Conservation (phyloP, 2,888 invertebrate species). For the Choristoneura rosaceana region DNA sequence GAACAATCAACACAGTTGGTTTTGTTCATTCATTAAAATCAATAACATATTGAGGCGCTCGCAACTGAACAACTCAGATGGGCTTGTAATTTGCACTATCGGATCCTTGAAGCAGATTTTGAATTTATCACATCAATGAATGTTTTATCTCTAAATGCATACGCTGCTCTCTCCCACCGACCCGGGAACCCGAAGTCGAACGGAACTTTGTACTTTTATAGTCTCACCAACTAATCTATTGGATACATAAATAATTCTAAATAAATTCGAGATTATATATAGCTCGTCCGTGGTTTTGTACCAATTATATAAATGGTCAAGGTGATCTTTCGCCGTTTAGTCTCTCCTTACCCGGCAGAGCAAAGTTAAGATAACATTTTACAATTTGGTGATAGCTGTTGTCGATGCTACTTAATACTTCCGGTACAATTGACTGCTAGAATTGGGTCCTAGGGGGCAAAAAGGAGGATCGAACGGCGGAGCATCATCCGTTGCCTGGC, state of each 20-base stretch:
- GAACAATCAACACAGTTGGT: slow-evolving; percentile 57
- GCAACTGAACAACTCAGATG: slow-evolving; percentile 19
- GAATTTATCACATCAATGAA: slow-evolving; percentile 18
- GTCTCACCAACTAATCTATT: slow-evolving; percentile 60
- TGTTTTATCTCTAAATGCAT: slow-evolving; percentile 3
- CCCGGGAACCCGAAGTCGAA: slow-evolving; percentile 9
- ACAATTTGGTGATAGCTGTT: neutral
- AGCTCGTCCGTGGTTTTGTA: slow-evolving; percentile 50
- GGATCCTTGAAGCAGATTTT: slow-evolving; percentile 5
- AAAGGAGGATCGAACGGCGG: neutral
- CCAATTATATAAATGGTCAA: slow-evolving; percentile 41
- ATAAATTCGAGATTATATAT: slow-evolving; percentile 63
- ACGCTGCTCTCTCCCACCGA: slow-evolving; percentile 10
- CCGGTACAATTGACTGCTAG: too few species aligned
- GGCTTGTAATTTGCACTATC: slow-evolving; percentile 20
- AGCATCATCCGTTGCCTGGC: neutral
- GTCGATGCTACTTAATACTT: too few species aligned
- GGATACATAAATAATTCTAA: slow-evolving; percentile 68
- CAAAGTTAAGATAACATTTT: neutral
- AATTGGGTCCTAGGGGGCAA: neutral
- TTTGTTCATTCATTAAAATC: slow-evolving; percentile 46
- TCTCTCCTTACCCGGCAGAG: neutral
- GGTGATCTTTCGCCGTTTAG: neutral
- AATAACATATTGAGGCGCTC: slow-evolving; percentile 27
- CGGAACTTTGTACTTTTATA: slow-evolving; percentile 66